These are phyloP conservation scores for Callocephalon fimbriatum DNA, from an alignment of 2,113 vertebrate species.

Conservation along the genomic window DNA sequence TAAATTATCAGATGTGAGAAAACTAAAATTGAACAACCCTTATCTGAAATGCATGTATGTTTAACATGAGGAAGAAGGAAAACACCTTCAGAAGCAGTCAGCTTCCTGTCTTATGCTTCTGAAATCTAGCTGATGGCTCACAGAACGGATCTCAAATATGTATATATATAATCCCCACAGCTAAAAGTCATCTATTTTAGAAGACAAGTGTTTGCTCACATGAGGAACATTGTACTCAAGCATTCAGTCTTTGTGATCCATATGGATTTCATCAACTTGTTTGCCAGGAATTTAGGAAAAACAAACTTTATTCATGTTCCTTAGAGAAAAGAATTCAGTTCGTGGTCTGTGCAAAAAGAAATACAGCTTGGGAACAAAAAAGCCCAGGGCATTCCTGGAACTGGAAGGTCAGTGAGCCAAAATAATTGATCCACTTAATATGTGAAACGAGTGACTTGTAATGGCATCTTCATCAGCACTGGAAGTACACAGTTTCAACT, in stretches of 20 bases:
- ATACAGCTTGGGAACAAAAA: not conserved
- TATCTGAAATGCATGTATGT: not conserved
- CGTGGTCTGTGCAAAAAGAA: conserved; percentile 15
- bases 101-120: conserved; percentile 44
- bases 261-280: conserved; percentile 69
- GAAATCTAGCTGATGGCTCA: conserved; percentile 19
- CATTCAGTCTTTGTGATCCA: conserved; percentile 37
- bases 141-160: conserved; percentile 26
- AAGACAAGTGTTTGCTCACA: conserved; percentile 66
- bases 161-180: conserved; percentile 31
- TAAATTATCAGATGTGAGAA: not conserved
- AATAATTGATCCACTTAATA: conserved; percentile 30
- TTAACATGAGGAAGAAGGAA: conserved; percentile 28
- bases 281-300: conserved; percentile 65
- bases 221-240: conserved; percentile 7
- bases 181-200: conserved; percentile 44
- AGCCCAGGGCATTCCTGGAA: not conserved
- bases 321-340: conserved; percentile 41
- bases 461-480: conserved; percentile 7
- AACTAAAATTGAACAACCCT: not conserved
- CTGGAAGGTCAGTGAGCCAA: conserved; percentile 19
- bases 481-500: not conserved
- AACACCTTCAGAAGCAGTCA: conserved; percentile 37
- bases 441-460: conserved; percentile 4
- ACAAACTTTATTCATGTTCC: conserved; percentile 62